Conservation (phyloP, 2,797 vertebrate species). For the Iguana delicatissima region DNA sequence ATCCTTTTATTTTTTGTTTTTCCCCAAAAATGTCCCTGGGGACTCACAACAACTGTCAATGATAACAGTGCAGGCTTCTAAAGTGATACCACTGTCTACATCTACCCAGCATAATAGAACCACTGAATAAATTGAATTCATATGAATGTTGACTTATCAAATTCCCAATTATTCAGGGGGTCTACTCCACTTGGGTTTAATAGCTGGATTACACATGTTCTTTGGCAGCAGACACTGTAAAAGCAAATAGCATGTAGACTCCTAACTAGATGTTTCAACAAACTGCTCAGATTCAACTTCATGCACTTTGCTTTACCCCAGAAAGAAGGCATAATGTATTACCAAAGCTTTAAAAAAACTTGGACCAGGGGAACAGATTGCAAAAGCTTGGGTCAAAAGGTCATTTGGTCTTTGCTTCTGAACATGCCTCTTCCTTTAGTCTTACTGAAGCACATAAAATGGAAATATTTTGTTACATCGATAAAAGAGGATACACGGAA, state of each 20-base stretch:
- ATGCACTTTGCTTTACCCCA: conserved; percentile 24
- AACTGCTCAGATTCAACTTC: conserved; percentile 25
- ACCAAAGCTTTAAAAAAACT: neutral
- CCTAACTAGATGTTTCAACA: conserved; percentile 27
- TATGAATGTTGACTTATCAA: too few relatives aligned
- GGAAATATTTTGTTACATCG: conserved; percentile 67
- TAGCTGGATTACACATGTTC: neutral
- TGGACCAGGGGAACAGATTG: conserved; percentile 37
- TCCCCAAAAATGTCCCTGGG: neutral
- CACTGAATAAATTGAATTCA: too few relatives aligned
- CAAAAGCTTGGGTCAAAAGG: conserved; percentile 38
- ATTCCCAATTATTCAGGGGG: too few relatives aligned
- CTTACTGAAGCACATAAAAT: conserved; percentile 63
- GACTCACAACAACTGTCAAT: neutral
- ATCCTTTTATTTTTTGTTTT: too few relatives aligned
- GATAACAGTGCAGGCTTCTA: too few relatives aligned
- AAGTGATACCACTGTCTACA: neutral
- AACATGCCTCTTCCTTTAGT: conserved; percentile 60
- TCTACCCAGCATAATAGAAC: too few relatives aligned
- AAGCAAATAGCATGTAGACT: neutral
- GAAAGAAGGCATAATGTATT: conserved; percentile 44
- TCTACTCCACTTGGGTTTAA: too few relatives aligned
- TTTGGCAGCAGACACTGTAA: neutral
- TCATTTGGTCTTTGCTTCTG: conserved; percentile 14
- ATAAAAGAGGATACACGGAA: conserved; percentile 71